Evolutionary conservation across 2,113 vertebrate species (phyloP), one percentile per base, ranked within the genome.

Genomic region (Corythoichthys haematopterus): DNA sequence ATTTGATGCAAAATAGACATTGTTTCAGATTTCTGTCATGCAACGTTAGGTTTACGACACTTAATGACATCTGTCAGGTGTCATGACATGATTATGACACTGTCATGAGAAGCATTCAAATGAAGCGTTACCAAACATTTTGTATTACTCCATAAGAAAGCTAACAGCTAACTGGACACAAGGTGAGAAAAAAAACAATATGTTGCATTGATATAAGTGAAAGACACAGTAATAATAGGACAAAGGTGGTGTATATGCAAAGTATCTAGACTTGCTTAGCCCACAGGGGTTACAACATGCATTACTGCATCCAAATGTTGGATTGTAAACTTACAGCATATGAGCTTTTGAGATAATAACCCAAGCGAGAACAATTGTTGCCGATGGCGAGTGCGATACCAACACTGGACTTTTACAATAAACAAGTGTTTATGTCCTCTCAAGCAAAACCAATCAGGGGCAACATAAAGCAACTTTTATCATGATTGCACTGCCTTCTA

Each of bases 401-500:
- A 61, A 43, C 40, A 28, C 38, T 43, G 58, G 16, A 16, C 38
- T 5, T 59, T 59, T 10, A 38, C 14, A 37, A 59, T 45, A 61
- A 61, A 61, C 58, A 61, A 12, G 16, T 43, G 14, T 61, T 28
- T 43, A 64, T 36, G 53, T 28, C 6, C 33, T 33, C 45, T 4
- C 65, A 56, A 59, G 56, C 53, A 45, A 20, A 50, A 75, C 74
- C 71, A 66, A 71, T 80, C 64, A 58, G 64, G 43, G 46, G 56
- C 53, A 70, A 20, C 52, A 7, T 64, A 36, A 52, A 76, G 70
- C 28, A 6, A 79, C 79, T 78, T 16, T 46, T 38, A 77, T 79
- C 74, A 68, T 69, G 81, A 82, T 74, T 74, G 75, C 70, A 36
- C 35, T 4, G 55, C 59, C 69, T 65, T 71, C 37, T 55, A 16